Conservation (phyloP, 2,888 invertebrate genomes). For the Andrena camellia region DNA sequence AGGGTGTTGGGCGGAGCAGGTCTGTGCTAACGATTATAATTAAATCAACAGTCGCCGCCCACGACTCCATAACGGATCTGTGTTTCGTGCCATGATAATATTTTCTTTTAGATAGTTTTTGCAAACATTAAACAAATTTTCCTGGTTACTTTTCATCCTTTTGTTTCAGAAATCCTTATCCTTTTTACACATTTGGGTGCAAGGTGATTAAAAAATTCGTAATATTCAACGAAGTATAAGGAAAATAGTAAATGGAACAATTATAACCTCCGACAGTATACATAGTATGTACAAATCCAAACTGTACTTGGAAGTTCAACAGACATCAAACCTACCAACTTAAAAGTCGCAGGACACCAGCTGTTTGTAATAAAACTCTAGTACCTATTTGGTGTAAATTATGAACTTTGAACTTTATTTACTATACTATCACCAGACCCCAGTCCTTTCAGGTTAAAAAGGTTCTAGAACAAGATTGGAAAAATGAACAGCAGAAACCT, state of each 20-base stretch:
- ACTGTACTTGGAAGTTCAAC: too few relatives aligned
- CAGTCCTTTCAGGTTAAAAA: too few relatives aligned
- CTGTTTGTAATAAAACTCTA: too few relatives aligned
- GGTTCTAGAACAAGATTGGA: too few relatives aligned
- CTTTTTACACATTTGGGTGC: neutral
- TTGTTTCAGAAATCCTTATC: neutral
- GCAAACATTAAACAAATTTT: too few relatives aligned
- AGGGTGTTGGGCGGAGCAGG: slow-evolving; percentile 80
- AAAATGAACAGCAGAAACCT: too few relatives aligned
- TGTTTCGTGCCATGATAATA: slow-evolving; percentile 64
- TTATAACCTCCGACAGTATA: neutral
- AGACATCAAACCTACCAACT: too few relatives aligned
- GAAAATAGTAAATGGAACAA: too few relatives aligned
- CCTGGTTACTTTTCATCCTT: neutral
- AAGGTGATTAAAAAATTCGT: neutral
- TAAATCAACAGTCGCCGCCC: slow-evolving; percentile 84
- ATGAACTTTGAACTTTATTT: too few relatives aligned
- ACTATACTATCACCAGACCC: too few relatives aligned
- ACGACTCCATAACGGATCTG: slow-evolving; percentile 75
- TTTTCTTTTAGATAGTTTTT: slow-evolving; percentile 33
- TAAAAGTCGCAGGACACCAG: too few relatives aligned
- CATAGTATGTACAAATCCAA: neutral
- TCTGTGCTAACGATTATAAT: slow-evolving; percentile 81
- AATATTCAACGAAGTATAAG: neutral
- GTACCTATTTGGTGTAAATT: too few relatives aligned